Conservation (phyloP, 2,797 vertebrate genomes). For the Enteromius treurensis region DNA sequence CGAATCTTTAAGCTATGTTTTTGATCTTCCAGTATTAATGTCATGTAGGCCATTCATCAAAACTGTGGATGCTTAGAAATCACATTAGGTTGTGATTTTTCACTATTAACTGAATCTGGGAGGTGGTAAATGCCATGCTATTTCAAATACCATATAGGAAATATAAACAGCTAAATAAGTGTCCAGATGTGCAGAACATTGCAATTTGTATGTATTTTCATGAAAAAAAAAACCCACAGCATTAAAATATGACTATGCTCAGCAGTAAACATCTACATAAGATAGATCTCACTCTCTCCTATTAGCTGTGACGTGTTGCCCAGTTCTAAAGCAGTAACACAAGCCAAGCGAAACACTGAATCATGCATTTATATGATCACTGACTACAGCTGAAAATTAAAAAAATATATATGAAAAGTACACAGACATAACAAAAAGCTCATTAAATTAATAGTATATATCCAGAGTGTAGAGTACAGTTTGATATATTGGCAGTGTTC, state of each 20-base stretch:
- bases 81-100: not conserved
- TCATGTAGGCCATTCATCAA: conserved; percentile 15
- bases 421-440: not conserved
- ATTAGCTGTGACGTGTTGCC: conserved; percentile 39
- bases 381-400: conserved; percentile 11
- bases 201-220: not conserved
- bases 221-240: not conserved
- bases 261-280: conserved; percentile 7
- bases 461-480: not conserved
- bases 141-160: conserved; percentile 10
- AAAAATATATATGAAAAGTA: not conserved
- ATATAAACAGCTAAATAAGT: conserved; percentile 11
- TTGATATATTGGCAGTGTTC: not conserved
- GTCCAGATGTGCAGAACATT: not conserved
- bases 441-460: not conserved
- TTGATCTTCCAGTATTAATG: conserved; percentile 13
- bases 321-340: conserved; percentile 31
- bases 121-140: conserved; percentile 17
- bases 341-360: conserved; percentile 40
- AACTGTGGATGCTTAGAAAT: not conserved
- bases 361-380: conserved; percentile 39
- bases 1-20: conserved; percentile 17
- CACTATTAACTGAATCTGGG: not conserved
- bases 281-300: conserved; percentile 7
- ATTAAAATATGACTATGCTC: not conserved